A percentile compares a stretch with the other conserved stretches of the same genome.
phyloP scores from a whole-genome alignment of 2,797 vertebrate species.

The Octomys mimax region DNA sequence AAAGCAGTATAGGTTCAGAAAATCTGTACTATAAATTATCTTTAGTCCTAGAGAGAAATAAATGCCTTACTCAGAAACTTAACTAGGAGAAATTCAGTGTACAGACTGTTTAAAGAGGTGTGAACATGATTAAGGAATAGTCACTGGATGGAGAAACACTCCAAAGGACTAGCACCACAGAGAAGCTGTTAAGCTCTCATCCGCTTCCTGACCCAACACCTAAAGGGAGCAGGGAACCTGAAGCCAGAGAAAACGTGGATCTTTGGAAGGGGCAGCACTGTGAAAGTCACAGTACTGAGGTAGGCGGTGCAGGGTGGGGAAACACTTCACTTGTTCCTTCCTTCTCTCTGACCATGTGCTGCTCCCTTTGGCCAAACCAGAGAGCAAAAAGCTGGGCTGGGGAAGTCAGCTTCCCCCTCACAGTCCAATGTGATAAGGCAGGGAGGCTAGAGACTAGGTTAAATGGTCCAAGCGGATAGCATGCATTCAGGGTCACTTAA shows the following conservation, averaged over 20 bases:
- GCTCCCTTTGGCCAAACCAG: not conserved
- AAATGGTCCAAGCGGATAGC: not conserved
- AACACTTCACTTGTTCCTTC: accelerated
- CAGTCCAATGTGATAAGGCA: not conserved
- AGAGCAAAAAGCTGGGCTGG: not conserved
- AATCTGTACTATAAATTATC: not conserved
- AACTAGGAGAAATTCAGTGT: not conserved
- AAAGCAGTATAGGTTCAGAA: slow-evolving; percentile 28
- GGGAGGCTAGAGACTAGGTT: not conserved
- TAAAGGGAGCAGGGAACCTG: not conserved
- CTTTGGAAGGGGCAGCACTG: too few relatives aligned
- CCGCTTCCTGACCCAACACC: not conserved
- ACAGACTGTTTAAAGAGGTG: not conserved
- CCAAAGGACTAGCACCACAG: not conserved
- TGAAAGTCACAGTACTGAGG: not conserved
- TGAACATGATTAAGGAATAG: not conserved
- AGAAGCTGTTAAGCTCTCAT: not conserved
- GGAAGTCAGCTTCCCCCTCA: not conserved
- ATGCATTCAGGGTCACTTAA: not conserved
- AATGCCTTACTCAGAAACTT: not conserved
- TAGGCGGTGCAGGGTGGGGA: accelerated
- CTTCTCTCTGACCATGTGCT: not conserved
- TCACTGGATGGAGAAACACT: not conserved
- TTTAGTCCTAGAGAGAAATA: not conserved
- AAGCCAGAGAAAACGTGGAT: not conserved